A percentile compares a stretch with the other conserved stretches of the same genome.
Evolutionary conservation across 1,140 invertebrate species (phyloP).

Genomic region (Antheraea pernyi): DNA sequence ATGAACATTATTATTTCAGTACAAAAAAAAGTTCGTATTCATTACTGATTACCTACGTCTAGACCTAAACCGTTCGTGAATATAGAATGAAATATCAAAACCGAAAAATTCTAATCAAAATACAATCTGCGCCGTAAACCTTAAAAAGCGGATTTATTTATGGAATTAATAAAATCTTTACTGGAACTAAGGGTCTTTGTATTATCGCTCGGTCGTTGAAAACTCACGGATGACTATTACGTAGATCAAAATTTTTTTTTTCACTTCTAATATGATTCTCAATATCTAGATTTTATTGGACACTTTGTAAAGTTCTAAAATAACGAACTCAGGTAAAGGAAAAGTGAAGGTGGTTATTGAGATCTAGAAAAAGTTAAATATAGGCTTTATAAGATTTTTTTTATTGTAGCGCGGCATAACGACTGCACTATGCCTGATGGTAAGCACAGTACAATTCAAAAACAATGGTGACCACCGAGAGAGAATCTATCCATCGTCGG

Average conservation of each 20-base stretch:
- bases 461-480: no score
- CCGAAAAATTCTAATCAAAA: conserved; percentile 33
- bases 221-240: conserved; percentile 21
- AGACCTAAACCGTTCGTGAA: neutral
- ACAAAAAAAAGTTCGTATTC: neutral
- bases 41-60: neutral
- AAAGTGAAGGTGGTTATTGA: no score
- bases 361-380: no score
- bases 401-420: no score
- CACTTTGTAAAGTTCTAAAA: no score
- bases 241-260: conserved; percentile 10
- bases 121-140: conserved; percentile 31
- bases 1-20: neutral
- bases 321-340: no score
- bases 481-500: no score
- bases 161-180: conserved; percentile 41
- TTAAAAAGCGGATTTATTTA: conserved; percentile 33
- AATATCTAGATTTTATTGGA: no score
- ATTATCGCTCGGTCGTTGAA: neutral
- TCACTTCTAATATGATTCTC: no score
- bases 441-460: no score
- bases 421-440: no score
- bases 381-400: no score
- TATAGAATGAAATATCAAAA: conserved; percentile 7
- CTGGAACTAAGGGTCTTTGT: conserved; percentile 30